phyloP scores from a whole-genome alignment of 2,797 vertebrate genomes.

The Coccyzus lansbergi region DNA sequence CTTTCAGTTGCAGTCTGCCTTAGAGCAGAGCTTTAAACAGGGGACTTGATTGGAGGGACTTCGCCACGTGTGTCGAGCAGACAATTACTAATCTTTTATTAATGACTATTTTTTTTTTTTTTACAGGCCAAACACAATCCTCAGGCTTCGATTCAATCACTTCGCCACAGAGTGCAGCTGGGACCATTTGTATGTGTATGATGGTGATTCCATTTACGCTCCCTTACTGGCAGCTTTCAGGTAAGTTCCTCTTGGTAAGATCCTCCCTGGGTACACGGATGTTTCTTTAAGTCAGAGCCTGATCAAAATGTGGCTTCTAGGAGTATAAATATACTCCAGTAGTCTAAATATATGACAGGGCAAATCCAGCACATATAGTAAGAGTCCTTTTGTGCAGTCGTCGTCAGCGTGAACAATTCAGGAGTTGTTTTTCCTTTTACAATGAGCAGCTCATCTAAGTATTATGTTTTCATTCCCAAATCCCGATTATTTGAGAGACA shows the following conservation, averaged over 20 bases:
- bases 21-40: not conserved
- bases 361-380: not conserved
- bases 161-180: conserved; percentile 98
- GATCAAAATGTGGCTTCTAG: not conserved
- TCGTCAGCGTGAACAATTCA: not conserved
- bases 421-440: not conserved
- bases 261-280: not conserved
- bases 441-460: not conserved
- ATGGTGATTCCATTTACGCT: conserved; percentile 94
- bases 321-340: not conserved
- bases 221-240: conserved; percentile 95
- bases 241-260: conserved; percentile 72
- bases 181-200: conserved; percentile 97
- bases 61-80: rapidly evolving
- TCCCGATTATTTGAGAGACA: not conserved
- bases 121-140: conserved; percentile 87
- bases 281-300: not conserved
- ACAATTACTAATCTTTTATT: not conserved
- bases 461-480: conserved; percentile 1
- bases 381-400: not conserved
- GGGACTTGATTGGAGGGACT: not conserved
- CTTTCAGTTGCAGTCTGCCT: not conserved
- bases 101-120: not conserved
- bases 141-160: conserved; percentile 92
- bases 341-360: not conserved